phyloP scores from a whole-genome alignment of 2,888 invertebrate species.

The Meta bourneti region DNA sequence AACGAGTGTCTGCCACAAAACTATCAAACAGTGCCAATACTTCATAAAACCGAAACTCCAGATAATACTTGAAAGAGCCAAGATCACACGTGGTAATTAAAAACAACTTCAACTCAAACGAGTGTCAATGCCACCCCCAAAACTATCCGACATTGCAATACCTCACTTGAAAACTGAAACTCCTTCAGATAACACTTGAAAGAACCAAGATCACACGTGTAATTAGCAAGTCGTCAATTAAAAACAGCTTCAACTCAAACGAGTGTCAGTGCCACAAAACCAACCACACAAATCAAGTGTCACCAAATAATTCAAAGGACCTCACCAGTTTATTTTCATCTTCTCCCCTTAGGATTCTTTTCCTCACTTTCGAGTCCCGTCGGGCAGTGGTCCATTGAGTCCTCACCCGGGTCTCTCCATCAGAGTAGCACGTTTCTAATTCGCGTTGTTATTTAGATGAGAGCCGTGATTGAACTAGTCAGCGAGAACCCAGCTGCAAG shows the following conservation, averaged over 20 bases:
- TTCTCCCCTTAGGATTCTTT: conserved; percentile 19
- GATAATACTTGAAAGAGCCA: too few species aligned
- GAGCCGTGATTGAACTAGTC: background rate
- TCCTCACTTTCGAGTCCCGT: background rate
- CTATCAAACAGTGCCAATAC: too few species aligned
- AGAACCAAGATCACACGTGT: background rate
- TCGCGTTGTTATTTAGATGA: background rate
- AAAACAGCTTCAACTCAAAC: background rate
- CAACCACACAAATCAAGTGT: too few species aligned
- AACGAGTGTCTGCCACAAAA: too few species aligned
- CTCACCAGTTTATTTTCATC: conserved; percentile 75
- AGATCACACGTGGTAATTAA: too few species aligned
- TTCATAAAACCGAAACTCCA: too few species aligned
- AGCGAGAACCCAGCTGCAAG: background rate
- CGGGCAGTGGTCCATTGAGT: conserved; percentile 2
- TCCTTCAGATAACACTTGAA: background rate
- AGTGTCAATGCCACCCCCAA: too few species aligned
- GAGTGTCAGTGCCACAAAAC: background rate
- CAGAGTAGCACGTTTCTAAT: too few species aligned
- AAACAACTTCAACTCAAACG: too few species aligned
- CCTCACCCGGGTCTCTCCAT: background rate
- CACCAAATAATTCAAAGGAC: background rate
- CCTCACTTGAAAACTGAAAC: too few species aligned
- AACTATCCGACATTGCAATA: too few species aligned
- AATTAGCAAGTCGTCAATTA: background rate